Evolutionary conservation across 2,113 vertebrate species (phyloP), one percentile per base, ranked within the genome.

Genomic region (Corythornis madagascariensis): DNA sequence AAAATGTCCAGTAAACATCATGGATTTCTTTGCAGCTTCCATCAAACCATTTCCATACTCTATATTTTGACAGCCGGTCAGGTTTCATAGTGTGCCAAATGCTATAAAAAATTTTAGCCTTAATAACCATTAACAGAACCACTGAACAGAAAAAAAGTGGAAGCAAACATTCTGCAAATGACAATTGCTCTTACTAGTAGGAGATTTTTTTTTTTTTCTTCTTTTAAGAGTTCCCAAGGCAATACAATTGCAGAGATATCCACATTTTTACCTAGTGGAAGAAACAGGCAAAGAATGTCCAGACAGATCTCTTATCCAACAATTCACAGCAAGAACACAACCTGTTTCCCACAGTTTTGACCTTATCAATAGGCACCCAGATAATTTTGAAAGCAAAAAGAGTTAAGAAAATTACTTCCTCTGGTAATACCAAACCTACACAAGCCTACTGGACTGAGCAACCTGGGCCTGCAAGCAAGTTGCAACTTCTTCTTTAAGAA

Each of bases 381-480:
- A 15, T 9, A 31, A 18, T 9, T 76, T 9, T 19, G 16, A 88
- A 38, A 86, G 70, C 5, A 4, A 21, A 33, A 86, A 47, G 13
- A 1, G 10, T 18, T 19, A 52, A 47, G 6, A 64, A 89, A 72
- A 47, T 59, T 13, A 25, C 40, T 29, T 43, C 31, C 33, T 33
- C 33, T 33, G 21, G 35, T 64, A 86, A 28, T 4, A 53, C 3
- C n/a, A 53, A 31, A 80, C 65, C 33, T 5, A 50, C 48, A 47
- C 19, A 31, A 52, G 10, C 13, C 3, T 9, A 31, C 4, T 0
- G 0, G 40, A 53, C 9, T 16, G 8, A 0, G 0, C 19, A 60
- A 24, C 10, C 43, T n/a, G 26, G 10, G 15, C 33, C 47, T 55
- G 17, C 22, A 64, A 65, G 48, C 5, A n/a, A 53, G 10, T 1